Percentiles rank a stretch among this genome's conserved stretches.
phyloP scores from a whole-genome alignment of 2,888 invertebrate genomes.

The Loripinus fragilis region DNA sequence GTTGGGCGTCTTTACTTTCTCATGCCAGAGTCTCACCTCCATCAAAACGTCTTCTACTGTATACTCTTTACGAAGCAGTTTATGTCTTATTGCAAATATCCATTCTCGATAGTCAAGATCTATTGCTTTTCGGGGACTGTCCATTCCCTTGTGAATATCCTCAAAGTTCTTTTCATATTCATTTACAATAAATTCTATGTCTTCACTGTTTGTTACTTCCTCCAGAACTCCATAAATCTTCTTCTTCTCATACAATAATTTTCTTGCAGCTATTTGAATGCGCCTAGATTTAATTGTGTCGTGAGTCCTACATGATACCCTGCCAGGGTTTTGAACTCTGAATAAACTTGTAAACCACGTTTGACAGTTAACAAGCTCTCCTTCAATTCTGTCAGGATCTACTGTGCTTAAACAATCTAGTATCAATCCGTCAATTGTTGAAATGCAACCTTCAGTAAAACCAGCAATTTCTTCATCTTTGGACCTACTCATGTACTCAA shows the following conservation, averaged over 20 bases:
- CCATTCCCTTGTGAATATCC: constrained; percentile 19
- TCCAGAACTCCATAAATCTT: constrained; percentile 31
- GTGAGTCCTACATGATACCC: neutral
- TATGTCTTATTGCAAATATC: constrained; percentile 63
- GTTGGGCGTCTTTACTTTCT: constrained; percentile 49
- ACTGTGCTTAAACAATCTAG: constrained; percentile 52
- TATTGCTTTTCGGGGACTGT: constrained; percentile 27
- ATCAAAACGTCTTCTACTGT: constrained; percentile 57
- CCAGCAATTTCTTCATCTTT: constrained; percentile 13
- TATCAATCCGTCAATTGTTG: constrained; percentile 49
- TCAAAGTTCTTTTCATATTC: constrained; percentile 50
- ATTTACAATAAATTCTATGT: constrained; percentile 36
- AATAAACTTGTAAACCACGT: constrained; percentile 46
- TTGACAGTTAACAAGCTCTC: constrained; percentile 22
- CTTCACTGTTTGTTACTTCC: constrained; percentile 9
- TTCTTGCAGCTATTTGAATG: constrained; percentile 45
- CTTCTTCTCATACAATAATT: constrained; percentile 43
- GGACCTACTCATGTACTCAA: constrained; percentile 13
- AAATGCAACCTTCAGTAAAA: constrained; percentile 47
- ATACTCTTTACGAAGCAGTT: constrained; percentile 43
- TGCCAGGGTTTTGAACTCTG: neutral
- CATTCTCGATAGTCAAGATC: constrained; percentile 63
- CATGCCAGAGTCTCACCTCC: constrained; percentile 59
- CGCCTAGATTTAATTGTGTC: constrained; percentile 39
- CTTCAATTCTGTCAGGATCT: constrained; percentile 33